A percentile compares a stretch with the other conserved stretches of the same genome.
These are phyloP conservation scores for Pogonognathellus flavescens DNA, from an alignment of 1,140 invertebrate species.

Conservation along the genomic window DNA sequence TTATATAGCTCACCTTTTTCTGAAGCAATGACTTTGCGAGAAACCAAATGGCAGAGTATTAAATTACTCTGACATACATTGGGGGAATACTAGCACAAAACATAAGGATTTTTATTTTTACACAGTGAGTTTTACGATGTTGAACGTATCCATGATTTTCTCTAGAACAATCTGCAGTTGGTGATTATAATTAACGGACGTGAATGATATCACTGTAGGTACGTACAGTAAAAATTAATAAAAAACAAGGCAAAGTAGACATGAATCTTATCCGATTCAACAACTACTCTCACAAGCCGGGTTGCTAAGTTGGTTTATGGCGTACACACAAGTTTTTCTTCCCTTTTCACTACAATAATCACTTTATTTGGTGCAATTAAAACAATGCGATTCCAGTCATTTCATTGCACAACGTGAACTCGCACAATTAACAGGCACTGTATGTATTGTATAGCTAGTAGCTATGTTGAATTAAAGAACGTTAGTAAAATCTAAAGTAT, in stretches of 20 bases:
- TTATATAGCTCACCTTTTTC: constrained; percentile 22
- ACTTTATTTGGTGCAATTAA: constrained; percentile 33
- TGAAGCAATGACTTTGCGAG: constrained; percentile 24
- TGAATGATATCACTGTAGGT: not conserved
- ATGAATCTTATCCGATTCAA: too few species aligned
- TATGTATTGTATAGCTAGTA: not conserved
- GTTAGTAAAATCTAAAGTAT: constrained; percentile 27
- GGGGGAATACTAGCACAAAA: constrained; percentile 13
- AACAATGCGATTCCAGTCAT: constrained; percentile 22
- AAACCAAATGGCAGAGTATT: constrained; percentile 47
- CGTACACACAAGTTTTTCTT: constrained; percentile 25
- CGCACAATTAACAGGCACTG: constrained; percentile 9
- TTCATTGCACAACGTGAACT: constrained; percentile 19
- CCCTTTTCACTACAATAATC: constrained; percentile 6
- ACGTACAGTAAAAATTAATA: constrained; percentile 7
- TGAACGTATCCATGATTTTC: constrained; percentile 1
- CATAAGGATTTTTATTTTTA: not conserved
- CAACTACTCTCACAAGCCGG: constrained; percentile 6
- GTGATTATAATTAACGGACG: constrained; percentile 2
- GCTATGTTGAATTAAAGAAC: constrained; percentile 22
- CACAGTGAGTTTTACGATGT: constrained; percentile 3
- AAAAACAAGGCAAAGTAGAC: not conserved
- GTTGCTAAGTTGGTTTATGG: not conserved
- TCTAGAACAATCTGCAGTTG: not conserved
- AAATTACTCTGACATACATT: constrained; percentile 35